These are phyloP conservation scores for Escarpia spicata DNA, from an alignment of 2,888 invertebrate genomes.

Conservation along the genomic window DNA sequence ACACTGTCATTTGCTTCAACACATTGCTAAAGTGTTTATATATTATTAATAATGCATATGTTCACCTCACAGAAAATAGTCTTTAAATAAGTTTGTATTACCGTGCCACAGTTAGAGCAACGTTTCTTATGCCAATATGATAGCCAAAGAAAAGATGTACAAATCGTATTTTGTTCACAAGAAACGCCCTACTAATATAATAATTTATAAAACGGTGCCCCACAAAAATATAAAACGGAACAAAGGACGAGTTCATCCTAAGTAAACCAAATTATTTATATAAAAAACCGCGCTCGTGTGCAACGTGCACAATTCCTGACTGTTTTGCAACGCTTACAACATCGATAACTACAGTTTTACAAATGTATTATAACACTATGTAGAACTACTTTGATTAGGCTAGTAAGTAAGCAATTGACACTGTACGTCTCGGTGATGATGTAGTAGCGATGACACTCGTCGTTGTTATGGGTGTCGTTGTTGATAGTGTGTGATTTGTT, in stretches of 20 bases:
- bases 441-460: neutral
- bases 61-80: neutral
- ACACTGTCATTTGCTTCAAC: neutral
- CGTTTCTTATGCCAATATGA: neutral
- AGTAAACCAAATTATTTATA: neutral
- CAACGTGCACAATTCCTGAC: neutral
- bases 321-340: neutral
- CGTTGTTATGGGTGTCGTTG: neutral
- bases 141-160: neutral
- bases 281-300: neutral
- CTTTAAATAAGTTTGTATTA: neutral
- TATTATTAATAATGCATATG: neutral
- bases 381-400: neutral
- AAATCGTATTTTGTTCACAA: neutral
- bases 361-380: neutral
- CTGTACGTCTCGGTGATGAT: neutral
- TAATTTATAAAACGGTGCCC: neutral
- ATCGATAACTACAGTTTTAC: neutral
- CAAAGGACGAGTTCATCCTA: neutral
- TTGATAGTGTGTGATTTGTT: neutral
- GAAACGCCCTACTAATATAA: neutral
- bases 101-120: neutral
- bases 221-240: neutral
- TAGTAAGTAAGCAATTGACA: neutral
- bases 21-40: neutral